Percentiles rank a stretch among this genome's conserved stretches.
phyloP scores from a whole-genome alignment of 2,797 vertebrate species.

The Nyctalus aviator region DNA sequence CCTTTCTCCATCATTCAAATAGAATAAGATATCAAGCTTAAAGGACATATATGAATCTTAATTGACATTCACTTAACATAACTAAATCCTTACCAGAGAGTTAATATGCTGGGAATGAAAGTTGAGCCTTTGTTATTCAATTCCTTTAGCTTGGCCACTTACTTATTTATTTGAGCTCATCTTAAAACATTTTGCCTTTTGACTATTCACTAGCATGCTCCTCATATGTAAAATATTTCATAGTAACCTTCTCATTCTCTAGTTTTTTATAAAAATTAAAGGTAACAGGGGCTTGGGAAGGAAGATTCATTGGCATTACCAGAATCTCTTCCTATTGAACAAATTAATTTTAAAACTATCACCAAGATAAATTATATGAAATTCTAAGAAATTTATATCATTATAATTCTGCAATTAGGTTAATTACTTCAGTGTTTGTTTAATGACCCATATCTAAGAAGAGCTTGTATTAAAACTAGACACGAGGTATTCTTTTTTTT shows the following conservation, averaged over 20 bases:
- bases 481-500: not conserved
- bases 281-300: not conserved
- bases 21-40: not conserved
- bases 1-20: not conserved
- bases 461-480: constrained; percentile 1
- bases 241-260: constrained; percentile 1
- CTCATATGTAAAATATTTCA: constrained; percentile 12
- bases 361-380: constrained; percentile 40
- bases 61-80: constrained; percentile 26
- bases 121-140: not conserved
- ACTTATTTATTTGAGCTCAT: not conserved
- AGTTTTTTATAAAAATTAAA: constrained; percentile 47
- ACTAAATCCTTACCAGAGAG: not conserved
- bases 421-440: constrained; percentile 18
- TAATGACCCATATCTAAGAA: constrained; percentile 57
- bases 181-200: not conserved
- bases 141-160: not conserved
- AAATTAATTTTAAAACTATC: constrained; percentile 35
- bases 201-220: not conserved
- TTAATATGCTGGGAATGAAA: not conserved
- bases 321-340: not conserved
- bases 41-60: not conserved
- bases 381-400: constrained; percentile 30
- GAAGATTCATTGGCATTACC: not conserved
- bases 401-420: constrained; percentile 28